Evolutionary conservation across 2,888 invertebrate species (phyloP), one percentile per base, ranked within the genome.

Genomic region (Endotricha flammealis): DNA sequence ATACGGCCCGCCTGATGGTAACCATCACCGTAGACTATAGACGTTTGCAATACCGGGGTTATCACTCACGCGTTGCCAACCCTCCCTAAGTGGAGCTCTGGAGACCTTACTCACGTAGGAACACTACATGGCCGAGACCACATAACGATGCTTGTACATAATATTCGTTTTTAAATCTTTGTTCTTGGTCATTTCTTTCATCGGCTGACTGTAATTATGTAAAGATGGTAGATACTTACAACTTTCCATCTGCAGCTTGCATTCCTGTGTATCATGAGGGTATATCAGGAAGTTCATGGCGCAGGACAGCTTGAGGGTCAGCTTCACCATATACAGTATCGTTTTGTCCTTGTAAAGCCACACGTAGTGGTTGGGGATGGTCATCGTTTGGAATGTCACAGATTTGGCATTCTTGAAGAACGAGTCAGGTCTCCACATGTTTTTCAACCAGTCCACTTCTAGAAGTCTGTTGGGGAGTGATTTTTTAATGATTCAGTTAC

Each of bases 201-300:
- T n/a, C n/a, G n/a, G n/a, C n/a, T n/a, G 11, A 12, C 6, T 27
- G 7, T 25, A 8, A 14, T 9, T 31, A 12, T 23, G 8, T 10
- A 22, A 32, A 25, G 30, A 11, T n/a, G 12, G 14, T 3, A 29
- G 12, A 3, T 49, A 92, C 96, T 95, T 81, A 97, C 97, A 87
- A 71, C 96, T 97, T 74, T 97, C 96, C 94, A 97, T 96, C 82
- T 96, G 95, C 44, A 97, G 87, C 78, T 95, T 95, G 69, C 97
- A 97, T 71, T 95, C 95, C 78, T 97, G 97, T 0, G 96, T 96
- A 64, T 97, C 97, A 63, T 97, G 96, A 0, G 97, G 97, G 75
- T 97, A 97, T 62, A 96, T 95, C 60, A 95, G 91, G 71, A 97
- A 96, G 76, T 96, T 95, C 97, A 97, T 97, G 0, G 95, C 95